Conservation (phyloP, 2,888 invertebrate species). For the Hoplodrina ambigua region DNA sequence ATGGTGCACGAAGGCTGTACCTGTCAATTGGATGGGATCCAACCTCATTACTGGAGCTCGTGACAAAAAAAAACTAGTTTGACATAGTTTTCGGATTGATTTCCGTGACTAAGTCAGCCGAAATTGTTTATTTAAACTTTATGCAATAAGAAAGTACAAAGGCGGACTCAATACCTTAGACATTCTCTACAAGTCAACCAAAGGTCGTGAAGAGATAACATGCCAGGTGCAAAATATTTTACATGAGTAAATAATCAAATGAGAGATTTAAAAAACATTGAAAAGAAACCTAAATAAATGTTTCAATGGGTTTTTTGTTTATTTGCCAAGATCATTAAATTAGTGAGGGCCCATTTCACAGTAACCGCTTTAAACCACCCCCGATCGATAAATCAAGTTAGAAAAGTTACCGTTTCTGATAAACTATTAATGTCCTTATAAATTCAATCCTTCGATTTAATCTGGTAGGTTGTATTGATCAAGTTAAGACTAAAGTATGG, state of each 20-base stretch:
- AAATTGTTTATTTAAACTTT: too few relatives aligned
- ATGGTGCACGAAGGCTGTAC: background rate
- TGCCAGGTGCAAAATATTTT: too few relatives aligned
- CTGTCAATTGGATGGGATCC: conserved; percentile 15
- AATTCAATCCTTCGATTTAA: conserved; percentile 2
- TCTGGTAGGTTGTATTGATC: background rate
- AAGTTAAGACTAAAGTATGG: background rate
- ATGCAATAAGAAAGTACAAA: too few relatives aligned
- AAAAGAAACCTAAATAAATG: background rate
- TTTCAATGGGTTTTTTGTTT: background rate
- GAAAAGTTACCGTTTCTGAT: conserved; percentile 4
- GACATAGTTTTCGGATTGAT: background rate
- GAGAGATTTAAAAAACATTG: too few relatives aligned
- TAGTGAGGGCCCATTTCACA: background rate
- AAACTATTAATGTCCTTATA: conserved; percentile 1
- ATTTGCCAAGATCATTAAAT: background rate
- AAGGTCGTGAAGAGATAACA: too few relatives aligned
- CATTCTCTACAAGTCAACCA: too few relatives aligned
- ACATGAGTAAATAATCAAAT: too few relatives aligned
- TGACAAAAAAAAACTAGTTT: too few relatives aligned
- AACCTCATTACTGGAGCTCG: background rate
- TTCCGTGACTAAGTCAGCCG: background rate
- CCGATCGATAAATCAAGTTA: conserved; percentile 3
- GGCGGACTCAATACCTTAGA: too few relatives aligned
- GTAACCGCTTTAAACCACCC: conserved; percentile 5